Evolutionary conservation across 2,797 vertebrate genomes (phyloP), one percentile per base, ranked within the genome.

Genomic region (Rousettus madagascariensis): DNA sequence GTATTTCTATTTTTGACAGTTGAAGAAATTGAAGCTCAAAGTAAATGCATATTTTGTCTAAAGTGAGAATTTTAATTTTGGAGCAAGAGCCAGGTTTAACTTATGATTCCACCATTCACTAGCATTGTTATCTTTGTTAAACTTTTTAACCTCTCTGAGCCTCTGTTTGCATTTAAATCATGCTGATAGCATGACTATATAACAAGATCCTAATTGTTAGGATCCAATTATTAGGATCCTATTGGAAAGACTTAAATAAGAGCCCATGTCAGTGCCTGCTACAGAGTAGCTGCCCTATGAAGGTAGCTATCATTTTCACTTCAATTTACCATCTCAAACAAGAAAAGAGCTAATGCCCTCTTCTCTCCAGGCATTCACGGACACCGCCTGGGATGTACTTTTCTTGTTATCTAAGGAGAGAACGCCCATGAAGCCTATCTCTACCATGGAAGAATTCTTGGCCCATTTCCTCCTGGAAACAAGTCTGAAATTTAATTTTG

Each of bases 401-500:
- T 71, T 33, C n/a, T 85, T 65, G 22, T 41, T 80, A n/a, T 46
- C 49, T 43, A 61, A 55, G 13, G 43, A 86, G 30, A 38, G 20
- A 74, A 49, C 49, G 17, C 22, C 26, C 38, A 87, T 33, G 20
- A 80, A 68, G 33, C 7, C 19, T 83, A 57, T 82, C 80, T 59
- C 10, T 28, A 49, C 22, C 36, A 55, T 33, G 30, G 15, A 83
- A 91, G 26, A 95, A 83, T 65, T 71, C 38, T 46, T 82, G 41
- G 49, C 30, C 33, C 43, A 55, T 74, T 93, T 95, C 33, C n/a
- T 83, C 63, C 26, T 74, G 57, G 20, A 85, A 93, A 57, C 30
- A 66, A 93, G 84, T 72, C 24, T 19, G 59, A 91, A 91, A 72
- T 78, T 94, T 95, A 49, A 91, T 91, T 87, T 91, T 74, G 46